These are phyloP conservation scores for Spodoptera exigua DNA, from an alignment of 2,888 invertebrate genomes.

Conservation along the genomic window DNA sequence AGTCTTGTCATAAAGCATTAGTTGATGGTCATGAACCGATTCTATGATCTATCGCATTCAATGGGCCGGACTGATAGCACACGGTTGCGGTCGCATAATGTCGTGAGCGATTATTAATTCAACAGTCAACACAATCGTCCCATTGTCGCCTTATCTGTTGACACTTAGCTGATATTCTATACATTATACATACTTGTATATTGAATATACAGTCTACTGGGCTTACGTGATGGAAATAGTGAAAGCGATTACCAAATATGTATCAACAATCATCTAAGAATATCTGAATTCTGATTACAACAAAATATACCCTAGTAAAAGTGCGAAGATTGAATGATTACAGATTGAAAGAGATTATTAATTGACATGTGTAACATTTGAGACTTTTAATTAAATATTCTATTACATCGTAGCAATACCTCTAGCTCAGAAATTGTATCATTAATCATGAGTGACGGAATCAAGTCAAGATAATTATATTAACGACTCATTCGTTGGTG, in stretches of 20 bases:
- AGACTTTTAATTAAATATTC: too few species aligned
- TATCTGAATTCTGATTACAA: too few species aligned
- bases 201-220: too few species aligned
- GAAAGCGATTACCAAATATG: too few species aligned
- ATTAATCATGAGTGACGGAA: conserved; percentile 60
- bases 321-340: too few species aligned
- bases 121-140: conserved; percentile 45
- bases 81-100: conserved; percentile 21
- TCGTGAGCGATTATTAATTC: conserved; percentile 54
- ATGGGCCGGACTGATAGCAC: conserved; percentile 26
- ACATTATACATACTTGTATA: too few species aligned
- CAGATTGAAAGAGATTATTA: too few species aligned
- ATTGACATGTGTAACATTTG: too few species aligned
- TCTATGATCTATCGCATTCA: conserved; percentile 1
- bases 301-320: too few species aligned
- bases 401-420: conserved; percentile 12
- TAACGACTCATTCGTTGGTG: conserved; percentile 50
- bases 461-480: conserved; percentile 55
- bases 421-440: conserved; percentile 30
- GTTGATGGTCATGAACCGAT: not conserved
- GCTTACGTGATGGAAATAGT: too few species aligned
- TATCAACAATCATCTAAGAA: too few species aligned
- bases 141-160: conserved; percentile 49
- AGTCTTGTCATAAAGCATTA: not conserved
- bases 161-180: not conserved